These are phyloP conservation scores for Drosophila gunungcola DNA, from an alignment of 1,140 invertebrate genomes.

Conservation along the genomic window DNA sequence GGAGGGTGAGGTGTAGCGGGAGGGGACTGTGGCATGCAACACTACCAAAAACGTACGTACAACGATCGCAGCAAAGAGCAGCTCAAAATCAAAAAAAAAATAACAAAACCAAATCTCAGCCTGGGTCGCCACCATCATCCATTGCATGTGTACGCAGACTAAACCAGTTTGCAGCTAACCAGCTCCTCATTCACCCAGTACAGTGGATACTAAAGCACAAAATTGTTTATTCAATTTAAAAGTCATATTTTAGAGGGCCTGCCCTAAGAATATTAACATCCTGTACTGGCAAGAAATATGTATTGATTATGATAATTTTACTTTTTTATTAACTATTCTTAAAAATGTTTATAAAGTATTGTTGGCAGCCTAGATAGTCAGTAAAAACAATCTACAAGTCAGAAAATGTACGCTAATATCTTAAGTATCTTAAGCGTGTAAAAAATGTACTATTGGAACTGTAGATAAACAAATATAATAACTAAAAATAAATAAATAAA, in stretches of 20 bases:
- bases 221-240: not conserved
- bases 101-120: slow-evolving; percentile 51
- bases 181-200: slow-evolving; percentile 46
- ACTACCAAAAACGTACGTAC: slow-evolving; percentile 62
- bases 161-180: slow-evolving; percentile 61
- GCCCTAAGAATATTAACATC: too few species aligned
- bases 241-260: not conserved
- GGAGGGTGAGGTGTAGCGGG: slow-evolving; percentile 24
- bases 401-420: too few species aligned
- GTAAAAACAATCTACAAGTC: too few species aligned
- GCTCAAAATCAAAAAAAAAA: slow-evolving; percentile 18
- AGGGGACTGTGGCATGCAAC: slow-evolving; percentile 46
- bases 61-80: slow-evolving; percentile 39
- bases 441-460: too few species aligned
- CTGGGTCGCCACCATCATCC: slow-evolving; percentile 50
- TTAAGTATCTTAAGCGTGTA: too few species aligned
- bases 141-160: slow-evolving; percentile 61
- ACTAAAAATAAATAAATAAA: too few species aligned
- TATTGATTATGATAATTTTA: too few species aligned
- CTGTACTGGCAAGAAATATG: too few species aligned
- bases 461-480: too few species aligned
- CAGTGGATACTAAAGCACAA: slow-evolving; percentile 1
- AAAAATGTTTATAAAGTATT: too few species aligned
- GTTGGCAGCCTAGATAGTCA: too few species aligned
- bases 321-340: too few species aligned